These are phyloP conservation scores for Zosterops hypoxanthus DNA, from an alignment of 2,113 vertebrate genomes.

Conservation along the genomic window DNA sequence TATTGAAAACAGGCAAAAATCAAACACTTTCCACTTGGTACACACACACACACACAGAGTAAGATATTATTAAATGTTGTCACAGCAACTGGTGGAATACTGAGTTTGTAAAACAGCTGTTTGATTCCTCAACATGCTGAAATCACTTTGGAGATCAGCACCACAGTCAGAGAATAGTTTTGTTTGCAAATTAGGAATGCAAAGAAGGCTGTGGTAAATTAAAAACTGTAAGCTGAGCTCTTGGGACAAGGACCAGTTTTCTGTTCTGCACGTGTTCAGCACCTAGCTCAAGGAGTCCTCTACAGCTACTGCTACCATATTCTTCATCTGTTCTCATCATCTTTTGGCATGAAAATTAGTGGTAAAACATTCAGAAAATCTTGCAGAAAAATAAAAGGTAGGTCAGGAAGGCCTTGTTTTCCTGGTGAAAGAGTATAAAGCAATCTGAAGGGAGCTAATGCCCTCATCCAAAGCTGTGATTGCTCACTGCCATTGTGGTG, in stretches of 20 bases:
- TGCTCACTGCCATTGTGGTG: neutral
- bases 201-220: slow-evolving; percentile 66
- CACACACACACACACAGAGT: neutral
- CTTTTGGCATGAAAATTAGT: neutral
- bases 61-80: slow-evolving; percentile 68
- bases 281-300: neutral
- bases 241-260: slow-evolving; percentile 28
- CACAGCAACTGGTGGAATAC: slow-evolving; percentile 69
- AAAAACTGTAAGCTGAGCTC: slow-evolving; percentile 62
- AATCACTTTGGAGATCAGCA: slow-evolving; percentile 57
- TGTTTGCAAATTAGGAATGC: slow-evolving; percentile 69
- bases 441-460: neutral
- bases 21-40: slow-evolving; percentile 7
- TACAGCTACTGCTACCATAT: neutral
- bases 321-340: neutral
- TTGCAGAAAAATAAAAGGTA: neutral
- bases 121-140: slow-evolving; percentile 54
- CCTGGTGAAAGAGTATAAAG: neutral
- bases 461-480: neutral
- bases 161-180: slow-evolving; percentile 30
- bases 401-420: neutral
- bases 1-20: slow-evolving; percentile 44
- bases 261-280: neutral
- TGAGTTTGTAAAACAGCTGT: slow-evolving; percentile 46
- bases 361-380: neutral